Evolutionary conservation across 1,140 invertebrate species (phyloP), one percentile per base, ranked within the genome.

Genomic region (Drosophila malerkotliana): DNA sequence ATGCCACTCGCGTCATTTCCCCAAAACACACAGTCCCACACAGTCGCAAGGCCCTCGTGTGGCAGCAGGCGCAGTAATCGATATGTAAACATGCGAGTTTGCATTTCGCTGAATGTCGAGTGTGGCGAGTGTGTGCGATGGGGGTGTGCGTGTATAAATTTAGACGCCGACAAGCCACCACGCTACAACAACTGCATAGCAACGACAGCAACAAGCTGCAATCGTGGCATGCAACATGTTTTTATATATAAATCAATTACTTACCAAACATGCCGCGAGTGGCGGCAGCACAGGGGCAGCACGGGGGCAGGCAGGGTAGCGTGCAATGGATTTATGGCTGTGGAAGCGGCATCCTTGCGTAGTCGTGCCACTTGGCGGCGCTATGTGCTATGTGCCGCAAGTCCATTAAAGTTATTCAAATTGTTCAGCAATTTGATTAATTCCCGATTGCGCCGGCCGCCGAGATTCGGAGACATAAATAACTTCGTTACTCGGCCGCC

Each of bases 161-260:
- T 87, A 87, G 81, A 79, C 48, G 48, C 45, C 53, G 57, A 73
- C 60, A 74, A 34, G 37, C 60, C 53, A 48, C 41, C 4, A 18
- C 44, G 30, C 28, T 28, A 53, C 48, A 73, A 57, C 18, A 68
- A 61, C 56, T 44, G 32, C 54, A 55, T 14, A 34, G 60, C 41
- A 62, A 54, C 48, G 51, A 77, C 57, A 66, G 73, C 81, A 87
- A 77, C 82, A 81, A 82, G 69, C 74, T 87, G 73, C 74, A 77
- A 68, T 78, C 58, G 55, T 76, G 82, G 75, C 76, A 72, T 88
- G 83, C 83, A 87, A 88, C 83, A 87, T 87, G 83, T 88, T 88
- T 85, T 87, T 82, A 87, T 76, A 87, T 79, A 83, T 88, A 88
- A 87, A 88, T 87, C 83, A 87, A 87, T 87, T 87, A 87, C 83